Percentiles rank a stretch among this genome's conserved stretches.
These are phyloP conservation scores for Rugalucina vietnamica DNA, from an alignment of 2,888 invertebrate species.

Conservation along the genomic window DNA sequence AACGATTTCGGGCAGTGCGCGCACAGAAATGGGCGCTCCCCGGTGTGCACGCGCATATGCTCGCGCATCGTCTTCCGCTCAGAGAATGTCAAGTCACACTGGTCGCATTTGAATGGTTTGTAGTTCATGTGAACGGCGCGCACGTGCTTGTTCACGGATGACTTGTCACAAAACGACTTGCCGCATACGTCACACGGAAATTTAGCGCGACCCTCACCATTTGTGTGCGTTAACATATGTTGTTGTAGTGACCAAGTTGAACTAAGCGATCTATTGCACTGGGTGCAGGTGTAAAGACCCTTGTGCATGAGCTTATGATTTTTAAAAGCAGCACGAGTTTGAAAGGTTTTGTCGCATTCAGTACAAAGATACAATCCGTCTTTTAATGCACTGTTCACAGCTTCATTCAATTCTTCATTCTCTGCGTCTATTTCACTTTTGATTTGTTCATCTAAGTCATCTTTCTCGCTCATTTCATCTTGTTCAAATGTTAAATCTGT, in stretches of 20 bases:
- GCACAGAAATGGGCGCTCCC: constrained; percentile 57
- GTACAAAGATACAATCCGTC: constrained; percentile 27
- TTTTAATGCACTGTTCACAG: background rate
- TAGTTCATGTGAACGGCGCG: constrained; percentile 58
- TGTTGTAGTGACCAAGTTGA: constrained; percentile 33
- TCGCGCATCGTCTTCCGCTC: constrained; percentile 52
- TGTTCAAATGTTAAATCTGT: background rate
- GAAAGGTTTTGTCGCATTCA: constrained; percentile 49
- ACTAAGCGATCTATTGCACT: constrained; percentile 46
- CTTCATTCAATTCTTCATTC: background rate
- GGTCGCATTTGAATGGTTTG: constrained; percentile 40
- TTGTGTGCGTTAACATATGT: constrained; percentile 21
- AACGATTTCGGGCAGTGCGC: constrained; percentile 52
- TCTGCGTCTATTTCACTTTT: background rate
- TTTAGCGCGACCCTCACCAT: background rate
- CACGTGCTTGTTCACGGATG: constrained; percentile 58
- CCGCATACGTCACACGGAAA: background rate
- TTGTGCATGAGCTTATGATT: constrained; percentile 54
- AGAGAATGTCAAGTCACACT: constrained; percentile 46
- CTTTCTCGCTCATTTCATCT: background rate
- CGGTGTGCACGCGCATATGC: constrained; percentile 55
- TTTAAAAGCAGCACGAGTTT: constrained; percentile 18
- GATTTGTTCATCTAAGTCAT: background rate
- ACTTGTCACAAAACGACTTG: constrained; percentile 46
- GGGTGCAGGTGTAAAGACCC: constrained; percentile 40